Evolutionary conservation across 2,797 vertebrate genomes (phyloP), one percentile per base, ranked within the genome.

Genomic region (Sarcophilus harrisii): DNA sequence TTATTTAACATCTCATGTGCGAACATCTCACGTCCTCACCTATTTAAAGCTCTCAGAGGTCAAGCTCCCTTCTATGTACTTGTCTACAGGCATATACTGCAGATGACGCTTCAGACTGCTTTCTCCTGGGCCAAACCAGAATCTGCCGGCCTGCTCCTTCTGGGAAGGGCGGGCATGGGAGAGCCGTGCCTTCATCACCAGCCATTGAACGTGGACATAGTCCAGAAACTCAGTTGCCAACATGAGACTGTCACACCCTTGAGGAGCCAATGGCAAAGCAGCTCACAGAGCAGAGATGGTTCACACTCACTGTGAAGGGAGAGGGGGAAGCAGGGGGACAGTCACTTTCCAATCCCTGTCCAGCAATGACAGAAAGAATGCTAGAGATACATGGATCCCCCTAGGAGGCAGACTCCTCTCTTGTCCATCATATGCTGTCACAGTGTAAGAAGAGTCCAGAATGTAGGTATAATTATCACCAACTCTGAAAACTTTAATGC

Each of bases 331-430:
- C 8, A 10, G 13, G 29, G 0, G 5, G 30, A 11, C 6, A 52
- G 14, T 45, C 89, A 24, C 62, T 59, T 73, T 29, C 4, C 90
- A 93, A 87, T 92, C 92, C 59, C 60, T 92, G 29, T 24, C 16
- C 62, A 93, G 91, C 89, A 87, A 94, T n/a, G 29, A 92, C 58
- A 92, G 54, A 55, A 55, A 55, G 62, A 94, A 55, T 55, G 92
- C 57, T 92, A 93, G 90, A 93, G 73, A 62, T 12, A 27, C 52
- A 4, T 0, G 18, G 58, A 59, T 59, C 6, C 32, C 54, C 28
- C 9, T 24, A 55, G 8, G 28, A 30, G 52, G 57, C 52, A 89
- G 58, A 60, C 60, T 49, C 18, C 93, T 92, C 90, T 90, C 93
- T 92, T 62, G 28, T 89, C 90, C 62, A 54, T 57, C 57, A 90